Percentiles rank a stretch among this genome's conserved stretches.
phyloP scores from a whole-genome alignment of 2,797 vertebrate species.

The Anguilla pacifica region DNA sequence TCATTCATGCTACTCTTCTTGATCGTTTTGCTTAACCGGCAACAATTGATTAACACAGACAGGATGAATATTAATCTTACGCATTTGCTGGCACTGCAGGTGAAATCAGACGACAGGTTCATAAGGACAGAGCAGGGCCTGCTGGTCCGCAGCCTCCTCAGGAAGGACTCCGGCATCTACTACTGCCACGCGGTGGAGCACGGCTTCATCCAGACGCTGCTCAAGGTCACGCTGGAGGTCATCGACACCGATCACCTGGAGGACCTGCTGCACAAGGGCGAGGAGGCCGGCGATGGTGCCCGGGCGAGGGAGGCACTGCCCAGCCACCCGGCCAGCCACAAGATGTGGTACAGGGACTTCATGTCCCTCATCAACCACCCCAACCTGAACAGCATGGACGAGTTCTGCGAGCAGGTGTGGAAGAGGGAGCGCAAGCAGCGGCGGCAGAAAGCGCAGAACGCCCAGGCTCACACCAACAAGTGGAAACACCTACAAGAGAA shows the following conservation, averaged over 20 bases:
- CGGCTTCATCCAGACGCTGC: slow-evolving; percentile 92
- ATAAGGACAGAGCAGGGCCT: slow-evolving; percentile 91
- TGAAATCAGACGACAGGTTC: slow-evolving; percentile 83
- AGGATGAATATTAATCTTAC: neutral
- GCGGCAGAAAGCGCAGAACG: slow-evolving; percentile 80
- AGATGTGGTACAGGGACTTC: slow-evolving; percentile 98
- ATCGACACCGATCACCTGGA: slow-evolving; percentile 91
- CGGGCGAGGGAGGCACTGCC: slow-evolving; percentile 71
- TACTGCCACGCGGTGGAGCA: slow-evolving; percentile 94
- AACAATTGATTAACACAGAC: neutral
- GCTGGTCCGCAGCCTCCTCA: slow-evolving; percentile 84
- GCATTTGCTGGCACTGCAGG: slow-evolving; percentile 63
- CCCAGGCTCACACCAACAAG: slow-evolving; percentile 77
- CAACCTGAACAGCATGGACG: slow-evolving; percentile 93
- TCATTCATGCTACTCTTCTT: neutral
- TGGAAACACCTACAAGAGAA: slow-evolving; percentile 98
- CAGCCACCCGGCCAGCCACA: slow-evolving; percentile 81
- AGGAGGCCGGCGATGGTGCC: slow-evolving; percentile 69
- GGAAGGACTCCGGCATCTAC: slow-evolving; percentile 87
- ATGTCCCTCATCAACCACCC: slow-evolving; percentile 96
- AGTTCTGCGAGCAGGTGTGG: slow-evolving; percentile 99
- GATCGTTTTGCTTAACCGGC: neutral
- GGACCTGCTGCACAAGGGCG: slow-evolving; percentile 85
- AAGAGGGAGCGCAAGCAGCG: slow-evolving; percentile 93
- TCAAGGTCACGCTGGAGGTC: slow-evolving; percentile 90